Evolutionary conservation across 2,797 vertebrate species (phyloP), one percentile per base, ranked within the genome.

Genomic region (Lophius americanus): DNA sequence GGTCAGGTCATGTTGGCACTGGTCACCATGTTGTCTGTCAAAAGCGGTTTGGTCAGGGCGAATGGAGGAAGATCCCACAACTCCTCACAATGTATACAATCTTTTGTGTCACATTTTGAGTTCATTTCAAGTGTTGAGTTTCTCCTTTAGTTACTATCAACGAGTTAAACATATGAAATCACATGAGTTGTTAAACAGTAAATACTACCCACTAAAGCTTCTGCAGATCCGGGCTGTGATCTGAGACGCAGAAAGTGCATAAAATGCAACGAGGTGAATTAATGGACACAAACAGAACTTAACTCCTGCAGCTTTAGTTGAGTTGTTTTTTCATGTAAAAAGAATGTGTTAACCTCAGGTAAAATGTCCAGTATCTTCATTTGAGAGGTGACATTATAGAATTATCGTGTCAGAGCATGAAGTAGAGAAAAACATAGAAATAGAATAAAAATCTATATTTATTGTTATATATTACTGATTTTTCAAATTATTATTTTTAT

Each of bases 11-110:
- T 7, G 32, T 8, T 56, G 38, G 6, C 50, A 35, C 39, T 56
- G 56, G 64, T 61, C 39, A 62, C 2, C n/a, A 51, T 77, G 64
- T 73, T 80, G 50, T 44, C 69, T 64, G 72, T 80, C 69, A 83
- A 69, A 64, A 82, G 49, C 51, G 59, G 37, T 37, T 4, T 3
- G 49, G 33, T 60, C 38, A 51, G 7, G 66, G 47, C 8, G 68
- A 54, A 12, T 39, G 14, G 64, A 7, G 2, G 7, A 23, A 64
- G 38, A 52, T 59, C 14, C 41, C 32, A 4, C 4, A 47, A 59
- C 14, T 54, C 48, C 55, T 53, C 53, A n/a, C 14, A 13, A 14
- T 13, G 9, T 56, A 48, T 8, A 3, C 7, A 10, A 5, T 13
- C 8, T 13, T 46, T 13, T 35, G 42, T 47, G 14, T 47, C 8